Conservation (phyloP, 2,797 vertebrate genomes). For the Fringilla coelebs region DNA sequence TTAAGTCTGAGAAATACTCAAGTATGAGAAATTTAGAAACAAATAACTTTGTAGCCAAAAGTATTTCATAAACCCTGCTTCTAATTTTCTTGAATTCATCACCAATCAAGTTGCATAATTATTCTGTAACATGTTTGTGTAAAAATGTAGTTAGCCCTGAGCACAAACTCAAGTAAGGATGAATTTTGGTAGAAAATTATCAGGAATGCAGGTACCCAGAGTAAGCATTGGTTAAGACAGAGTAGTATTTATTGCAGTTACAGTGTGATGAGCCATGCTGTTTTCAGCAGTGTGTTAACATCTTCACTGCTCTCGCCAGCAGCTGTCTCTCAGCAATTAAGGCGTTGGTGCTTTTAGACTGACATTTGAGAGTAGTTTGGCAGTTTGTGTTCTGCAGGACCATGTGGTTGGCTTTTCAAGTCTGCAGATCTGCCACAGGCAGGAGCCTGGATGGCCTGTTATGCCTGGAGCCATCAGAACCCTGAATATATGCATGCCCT, state of each 20-base stretch:
- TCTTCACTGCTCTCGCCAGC: not conserved
- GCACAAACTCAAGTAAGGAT: not conserved
- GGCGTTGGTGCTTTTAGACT: not conserved
- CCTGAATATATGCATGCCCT: not conserved
- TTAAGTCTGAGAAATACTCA: constrained; percentile 13
- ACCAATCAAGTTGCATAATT: not conserved
- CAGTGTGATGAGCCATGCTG: not conserved
- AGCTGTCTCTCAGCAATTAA: not conserved
- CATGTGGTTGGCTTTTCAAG: not conserved
- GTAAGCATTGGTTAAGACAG: not conserved
- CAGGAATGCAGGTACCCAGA: not conserved
- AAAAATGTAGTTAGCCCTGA: constrained; percentile 21
- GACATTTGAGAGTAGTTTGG: not conserved
- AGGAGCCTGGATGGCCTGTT: not conserved
- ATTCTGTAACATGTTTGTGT: constrained; percentile 22
- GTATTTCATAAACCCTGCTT: constrained; percentile 44
- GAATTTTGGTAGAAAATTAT: not conserved
- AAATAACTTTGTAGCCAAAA: not conserved
- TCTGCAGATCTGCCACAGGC: not conserved
- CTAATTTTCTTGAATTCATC: constrained; percentile 22
- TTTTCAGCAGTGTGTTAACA: not conserved
- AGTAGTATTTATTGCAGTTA: not conserved
- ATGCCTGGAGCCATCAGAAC: not conserved
- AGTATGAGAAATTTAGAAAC: constrained; percentile 47
- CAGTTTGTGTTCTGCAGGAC: not conserved